Percentiles rank a stretch among this genome's conserved stretches.
phyloP scores from a whole-genome alignment of 2,888 invertebrate genomes.

The Lycaena phlaeas region DNA sequence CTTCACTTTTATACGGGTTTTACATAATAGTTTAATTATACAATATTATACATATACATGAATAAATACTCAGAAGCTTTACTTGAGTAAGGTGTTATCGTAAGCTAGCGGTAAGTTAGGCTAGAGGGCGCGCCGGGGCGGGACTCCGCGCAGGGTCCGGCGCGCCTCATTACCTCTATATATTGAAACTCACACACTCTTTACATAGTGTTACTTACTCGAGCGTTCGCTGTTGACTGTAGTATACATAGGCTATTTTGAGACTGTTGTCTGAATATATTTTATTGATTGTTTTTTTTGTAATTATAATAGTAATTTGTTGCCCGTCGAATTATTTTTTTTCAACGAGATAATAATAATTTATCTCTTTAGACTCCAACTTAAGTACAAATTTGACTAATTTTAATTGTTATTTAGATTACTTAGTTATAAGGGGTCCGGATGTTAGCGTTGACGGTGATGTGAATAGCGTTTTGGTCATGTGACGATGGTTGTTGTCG shows the following conservation, averaged over 20 bases:
- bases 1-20: slow-evolving; percentile 73
- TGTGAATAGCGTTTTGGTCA: slow-evolving; percentile 9
- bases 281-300: slow-evolving; percentile 66
- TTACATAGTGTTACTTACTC: slow-evolving; percentile 20
- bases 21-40: slow-evolving; percentile 73
- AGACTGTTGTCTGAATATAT: slow-evolving; percentile 67
- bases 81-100: slow-evolving; percentile 67
- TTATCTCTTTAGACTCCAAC: slow-evolving; percentile 44
- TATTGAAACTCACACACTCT: slow-evolving; percentile 45
- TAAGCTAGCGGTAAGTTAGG: slow-evolving; percentile 47
- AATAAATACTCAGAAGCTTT: slow-evolving; percentile 72
- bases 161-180: slow-evolving; percentile 63
- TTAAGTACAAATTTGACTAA: slow-evolving; percentile 71
- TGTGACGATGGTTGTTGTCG: slow-evolving; percentile 45
- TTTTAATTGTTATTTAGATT: slow-evolving; percentile 68
- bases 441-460: slow-evolving; percentile 36
- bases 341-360: slow-evolving; percentile 29
- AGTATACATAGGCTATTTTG: slow-evolving; percentile 51
- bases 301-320: slow-evolving; percentile 37
- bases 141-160: slow-evolving; percentile 64
- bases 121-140: slow-evolving; percentile 54
- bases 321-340: slow-evolving; percentile 45
- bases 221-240: slow-evolving; percentile 56
- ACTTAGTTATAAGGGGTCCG: slow-evolving; percentile 44
- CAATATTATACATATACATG: slow-evolving; percentile 63